These are phyloP conservation scores for Macrotrachela quadricornifera DNA, from an alignment of 1,140 invertebrate genomes.

Conservation along the genomic window DNA sequence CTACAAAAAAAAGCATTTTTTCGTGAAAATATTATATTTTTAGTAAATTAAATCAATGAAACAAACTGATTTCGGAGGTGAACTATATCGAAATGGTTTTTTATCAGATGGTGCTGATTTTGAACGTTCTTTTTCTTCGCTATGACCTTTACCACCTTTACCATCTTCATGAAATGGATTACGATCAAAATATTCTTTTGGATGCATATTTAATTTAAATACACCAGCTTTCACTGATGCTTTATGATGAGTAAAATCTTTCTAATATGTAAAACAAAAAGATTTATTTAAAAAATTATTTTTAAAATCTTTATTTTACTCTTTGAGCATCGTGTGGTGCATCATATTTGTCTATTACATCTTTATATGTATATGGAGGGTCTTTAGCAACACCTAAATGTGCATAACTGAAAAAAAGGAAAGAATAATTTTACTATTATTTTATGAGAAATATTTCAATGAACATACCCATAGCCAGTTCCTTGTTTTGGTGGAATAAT, in stretches of 20 bases:
- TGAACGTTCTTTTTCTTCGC: conserved; percentile 13
- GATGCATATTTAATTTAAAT: conserved; percentile 25
- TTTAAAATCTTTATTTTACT: not conserved
- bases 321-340: not conserved
- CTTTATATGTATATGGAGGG: conserved; percentile 9
- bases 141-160: conserved; percentile 9
- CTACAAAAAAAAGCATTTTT: conserved; percentile 6
- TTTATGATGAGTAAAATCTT: conserved; percentile 20
- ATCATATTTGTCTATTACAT: not conserved
- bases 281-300: not conserved
- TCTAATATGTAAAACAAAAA: conserved; percentile 2
- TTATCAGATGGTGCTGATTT: conserved; percentile 12
- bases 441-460: not conserved
- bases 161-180: conserved; percentile 23
- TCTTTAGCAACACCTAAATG: conserved; percentile 5
- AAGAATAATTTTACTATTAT: not conserved
- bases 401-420: conserved; percentile 2
- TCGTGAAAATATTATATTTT: not conserved
- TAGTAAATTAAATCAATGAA: not conserved
- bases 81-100: conserved; percentile 26
- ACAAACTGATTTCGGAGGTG: conserved; percentile 22
- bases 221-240: conserved; percentile 19
- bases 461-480: conserved; percentile 28
- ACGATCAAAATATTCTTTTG: conserved; percentile 20
- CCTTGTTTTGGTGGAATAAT: conserved; percentile 30